Evolutionary conservation across 2,797 vertebrate species (phyloP), one percentile per base, ranked within the genome.

Genomic region (Darevskia nairensis): DNA sequence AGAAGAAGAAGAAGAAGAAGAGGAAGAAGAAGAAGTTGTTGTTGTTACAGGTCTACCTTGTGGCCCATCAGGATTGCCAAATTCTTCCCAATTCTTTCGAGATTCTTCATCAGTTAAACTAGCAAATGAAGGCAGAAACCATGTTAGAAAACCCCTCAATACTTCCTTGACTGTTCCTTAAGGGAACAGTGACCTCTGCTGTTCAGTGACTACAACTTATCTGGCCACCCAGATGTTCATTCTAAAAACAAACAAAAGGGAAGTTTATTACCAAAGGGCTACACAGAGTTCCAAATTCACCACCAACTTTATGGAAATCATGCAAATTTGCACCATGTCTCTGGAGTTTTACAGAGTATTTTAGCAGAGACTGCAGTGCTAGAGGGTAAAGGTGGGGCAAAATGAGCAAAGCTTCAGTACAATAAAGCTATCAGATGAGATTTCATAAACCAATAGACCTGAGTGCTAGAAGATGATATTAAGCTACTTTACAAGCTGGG

Each of bases 91-190:
- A 94, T 99, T 99, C 93, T 97, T 97, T 86, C 98, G 96, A 1
- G 98, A 98, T 93, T 98, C 97, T 94, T 98, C 98, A 96, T 99
- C 98, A 93, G 99, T 99, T 96, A 99, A 97, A 87, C 99, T 99
- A 93, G 74, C 87, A 19, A 90, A 94, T 94, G 71, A 87, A 92
- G 69, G 88, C 75, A 0, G 90, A 1, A 91, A 0, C 2, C 11
- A 39, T 41, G 44, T 88, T 79, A 88, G 35, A 88, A 79, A 82
- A 35, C 1, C 6, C 3, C 8, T 75, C 44, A 74, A 21, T 35
- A 6, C 61, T 76, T 89, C 15, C 23, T 76, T 61, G 6, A 15
- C 68, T 29, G 23, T 32, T 2, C 6, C 27, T 29, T 44, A 9
- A 41, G 13, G 7, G 9, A 46, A 69, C 27, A 69, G 64, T 82